phyloP scores from a whole-genome alignment of 2,888 invertebrate genomes.

The Acanthosoma haemorrhoidale region DNA sequence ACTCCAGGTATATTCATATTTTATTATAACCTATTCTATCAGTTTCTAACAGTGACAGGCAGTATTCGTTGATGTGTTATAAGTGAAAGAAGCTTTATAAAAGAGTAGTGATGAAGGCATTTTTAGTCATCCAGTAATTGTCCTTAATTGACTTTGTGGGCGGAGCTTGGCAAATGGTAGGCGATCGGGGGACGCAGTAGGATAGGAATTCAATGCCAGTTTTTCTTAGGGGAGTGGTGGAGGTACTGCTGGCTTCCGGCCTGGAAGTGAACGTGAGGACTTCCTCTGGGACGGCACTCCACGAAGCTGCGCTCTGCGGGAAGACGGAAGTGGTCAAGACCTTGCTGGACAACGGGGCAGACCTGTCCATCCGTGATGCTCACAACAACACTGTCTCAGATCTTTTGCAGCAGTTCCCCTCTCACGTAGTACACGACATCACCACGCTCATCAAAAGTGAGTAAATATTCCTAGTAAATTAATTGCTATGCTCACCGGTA shows the following conservation, averaged over 20 bases:
- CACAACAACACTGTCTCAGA: conserved; percentile 80
- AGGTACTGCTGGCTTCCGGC: conserved; percentile 73
- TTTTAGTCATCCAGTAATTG: neutral
- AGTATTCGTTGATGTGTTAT: no score
- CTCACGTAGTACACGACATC: conserved; percentile 80
- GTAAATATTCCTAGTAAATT: conserved; percentile 45
- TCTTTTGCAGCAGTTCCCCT: conserved; percentile 79
- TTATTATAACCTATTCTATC: no score
- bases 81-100: no score
- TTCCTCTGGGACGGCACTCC: conserved; percentile 81
- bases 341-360: conserved; percentile 73
- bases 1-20: no score
- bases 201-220: neutral
- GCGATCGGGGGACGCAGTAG: neutral
- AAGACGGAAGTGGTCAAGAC: conserved; percentile 81
- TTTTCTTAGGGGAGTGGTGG: conserved; percentile 65
- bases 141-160: neutral
- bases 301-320: conserved; percentile 88
- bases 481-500: no score
- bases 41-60: no score
- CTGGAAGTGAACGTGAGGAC: conserved; percentile 83
- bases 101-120: no score
- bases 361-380: conserved; percentile 71
- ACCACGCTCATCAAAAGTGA: conserved; percentile 77
- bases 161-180: no score